A percentile compares a stretch with the other conserved stretches of the same genome.
Conservation (phyloP, 2,113 vertebrate genomes). For the Brienomyrus longianalis region DNA sequence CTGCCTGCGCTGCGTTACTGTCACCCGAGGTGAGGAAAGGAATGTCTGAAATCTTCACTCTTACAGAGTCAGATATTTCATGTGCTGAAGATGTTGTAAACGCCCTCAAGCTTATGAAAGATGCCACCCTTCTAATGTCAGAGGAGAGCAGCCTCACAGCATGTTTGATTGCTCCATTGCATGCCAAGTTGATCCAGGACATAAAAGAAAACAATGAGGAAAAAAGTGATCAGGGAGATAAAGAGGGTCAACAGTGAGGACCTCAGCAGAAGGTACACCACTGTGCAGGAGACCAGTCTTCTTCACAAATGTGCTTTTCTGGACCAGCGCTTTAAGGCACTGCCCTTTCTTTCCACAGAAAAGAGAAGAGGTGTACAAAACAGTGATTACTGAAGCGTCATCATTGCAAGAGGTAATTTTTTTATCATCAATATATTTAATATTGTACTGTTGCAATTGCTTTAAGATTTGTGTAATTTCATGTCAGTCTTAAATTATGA, state of each 20-base stretch:
- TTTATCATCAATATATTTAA: not conserved
- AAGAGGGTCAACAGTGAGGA: constrained; percentile 24
- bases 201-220: constrained; percentile 13
- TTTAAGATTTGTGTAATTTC: not conserved
- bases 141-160: constrained; percentile 21
- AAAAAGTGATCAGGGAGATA: constrained; percentile 12
- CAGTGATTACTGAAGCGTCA: constrained; percentile 19
- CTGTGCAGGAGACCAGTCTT: constrained; percentile 8
- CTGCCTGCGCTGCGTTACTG: constrained; percentile 1
- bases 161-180: constrained; percentile 25
- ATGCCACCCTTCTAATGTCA: constrained; percentile 20
- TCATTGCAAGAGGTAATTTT: constrained; percentile 9
- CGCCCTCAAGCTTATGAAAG: constrained; percentile 25
- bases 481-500: not conserved
- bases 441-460: too few relatives aligned
- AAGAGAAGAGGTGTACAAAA: not conserved
- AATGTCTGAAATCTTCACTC: constrained; percentile 21
- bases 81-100: constrained; percentile 33
- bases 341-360: constrained; percentile 18
- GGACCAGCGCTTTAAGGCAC: constrained; percentile 22
- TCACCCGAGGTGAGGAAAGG: constrained; percentile 18
- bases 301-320: not conserved
- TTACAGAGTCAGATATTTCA: not conserved
- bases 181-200: constrained; percentile 25
- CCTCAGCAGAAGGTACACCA: constrained; percentile 21